These are phyloP conservation scores for Bothrops jararaca DNA, from an alignment of 2,113 vertebrate genomes.

Conservation along the genomic window DNA sequence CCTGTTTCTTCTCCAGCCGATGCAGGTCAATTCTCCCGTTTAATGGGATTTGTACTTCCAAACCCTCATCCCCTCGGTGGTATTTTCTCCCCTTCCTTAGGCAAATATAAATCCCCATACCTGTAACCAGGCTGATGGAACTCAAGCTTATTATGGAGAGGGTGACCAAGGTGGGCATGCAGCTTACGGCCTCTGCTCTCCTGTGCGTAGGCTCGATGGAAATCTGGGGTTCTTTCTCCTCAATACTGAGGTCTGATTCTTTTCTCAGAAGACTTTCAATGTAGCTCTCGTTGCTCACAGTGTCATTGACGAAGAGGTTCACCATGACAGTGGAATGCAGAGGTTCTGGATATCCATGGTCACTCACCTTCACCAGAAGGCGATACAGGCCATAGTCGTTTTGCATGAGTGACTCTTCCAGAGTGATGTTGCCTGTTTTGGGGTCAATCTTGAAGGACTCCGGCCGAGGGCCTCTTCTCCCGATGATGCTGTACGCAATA, in stretches of 20 bases:
- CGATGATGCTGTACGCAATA: slow-evolving; percentile 96
- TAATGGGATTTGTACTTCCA: slow-evolving; percentile 89
- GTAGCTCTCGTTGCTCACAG: slow-evolving; percentile 94
- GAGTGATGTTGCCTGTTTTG: slow-evolving; percentile 95
- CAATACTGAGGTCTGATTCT: slow-evolving; percentile 85
- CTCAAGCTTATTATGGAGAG: slow-evolving; percentile 85
- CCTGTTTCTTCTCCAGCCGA: slow-evolving; percentile 80
- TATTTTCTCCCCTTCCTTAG: slow-evolving; percentile 80
- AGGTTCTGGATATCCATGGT: slow-evolving; percentile 94
- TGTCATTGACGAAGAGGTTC: slow-evolving; percentile 97
- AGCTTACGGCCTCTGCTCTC: slow-evolving; percentile 77
- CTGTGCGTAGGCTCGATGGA: slow-evolving; percentile 79
- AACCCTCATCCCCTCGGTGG: slow-evolving; percentile 74
- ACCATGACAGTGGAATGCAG: slow-evolving; percentile 92
- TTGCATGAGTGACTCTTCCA: slow-evolving; percentile 84
- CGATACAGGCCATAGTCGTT: slow-evolving; percentile 91
- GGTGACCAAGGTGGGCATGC: slow-evolving; percentile 82
- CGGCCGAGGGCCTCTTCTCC: slow-evolving; percentile 86
- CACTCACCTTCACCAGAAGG: slow-evolving; percentile 93
- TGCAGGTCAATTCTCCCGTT: slow-evolving; percentile 84
- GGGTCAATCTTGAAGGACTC: slow-evolving; percentile 94
- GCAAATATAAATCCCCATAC: slow-evolving; percentile 88
- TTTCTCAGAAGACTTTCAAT: slow-evolving; percentile 89
- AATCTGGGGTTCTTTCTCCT: slow-evolving; percentile 85
- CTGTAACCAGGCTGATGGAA: slow-evolving; percentile 81